A percentile compares a stretch with the other conserved stretches of the same genome.
phyloP scores from a whole-genome alignment of 2,113 vertebrate genomes.

The Corapipo altera region DNA sequence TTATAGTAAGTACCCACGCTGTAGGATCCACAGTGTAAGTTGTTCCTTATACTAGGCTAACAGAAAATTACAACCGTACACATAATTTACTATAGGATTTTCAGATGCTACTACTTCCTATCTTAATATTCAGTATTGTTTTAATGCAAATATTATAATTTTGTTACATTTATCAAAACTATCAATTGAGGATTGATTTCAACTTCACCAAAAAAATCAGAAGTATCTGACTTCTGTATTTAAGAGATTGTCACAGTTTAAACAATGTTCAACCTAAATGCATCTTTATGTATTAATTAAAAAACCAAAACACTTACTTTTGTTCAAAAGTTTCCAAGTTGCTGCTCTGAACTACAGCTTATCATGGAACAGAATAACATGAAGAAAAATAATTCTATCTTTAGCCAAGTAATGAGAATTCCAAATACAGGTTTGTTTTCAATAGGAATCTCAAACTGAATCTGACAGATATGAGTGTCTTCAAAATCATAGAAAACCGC shows the following conservation, averaged over 20 bases:
- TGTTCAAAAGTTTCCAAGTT: neutral
- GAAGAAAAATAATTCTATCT: neutral
- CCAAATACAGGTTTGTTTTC: slow-evolving; percentile 20
- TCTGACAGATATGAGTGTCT: slow-evolving; percentile 21
- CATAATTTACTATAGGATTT: neutral
- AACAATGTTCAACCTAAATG: neutral
- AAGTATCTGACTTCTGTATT: neutral
- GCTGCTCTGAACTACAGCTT: neutral
- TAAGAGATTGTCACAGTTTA: neutral
- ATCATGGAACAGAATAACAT: neutral
- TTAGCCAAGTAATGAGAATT: slow-evolving; percentile 6
- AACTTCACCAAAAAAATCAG: neutral
- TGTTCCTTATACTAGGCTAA: neutral
- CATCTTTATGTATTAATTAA: neutral
- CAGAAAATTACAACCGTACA: neutral
- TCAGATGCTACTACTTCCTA: neutral
- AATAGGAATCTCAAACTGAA: neutral
- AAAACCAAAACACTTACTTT: neutral
- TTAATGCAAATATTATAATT: neutral
- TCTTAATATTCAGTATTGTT: neutral
- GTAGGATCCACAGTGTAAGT: neutral
- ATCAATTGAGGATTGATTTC: neutral
- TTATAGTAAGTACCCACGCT: rapidly evolving
- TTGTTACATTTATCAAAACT: neutral
- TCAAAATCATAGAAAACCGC: neutral